Conservation (phyloP, 2,888 invertebrate species). For the Drosophila flavopinicola region DNA sequence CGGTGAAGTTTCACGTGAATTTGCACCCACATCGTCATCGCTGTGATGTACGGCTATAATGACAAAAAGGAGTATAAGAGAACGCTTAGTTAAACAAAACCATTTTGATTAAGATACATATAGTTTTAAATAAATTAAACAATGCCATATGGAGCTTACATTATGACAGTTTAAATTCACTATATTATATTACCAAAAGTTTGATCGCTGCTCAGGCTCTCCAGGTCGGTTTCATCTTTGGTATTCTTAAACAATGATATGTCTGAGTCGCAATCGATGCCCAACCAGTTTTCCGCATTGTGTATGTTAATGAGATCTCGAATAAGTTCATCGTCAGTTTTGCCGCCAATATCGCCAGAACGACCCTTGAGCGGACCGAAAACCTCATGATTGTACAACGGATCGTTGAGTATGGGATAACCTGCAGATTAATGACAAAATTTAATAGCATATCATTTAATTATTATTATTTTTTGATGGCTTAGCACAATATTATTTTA, state of each 20-base stretch:
- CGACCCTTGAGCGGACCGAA: constrained; percentile 97
- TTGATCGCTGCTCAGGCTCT: constrained; percentile 71
- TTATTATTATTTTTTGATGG: no score
- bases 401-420: constrained; percentile 97
- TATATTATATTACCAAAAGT: constrained; percentile 62
- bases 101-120: no score
- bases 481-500: no score
- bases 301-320: constrained; percentile 95
- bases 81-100: no score
- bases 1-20: constrained; percentile 90
- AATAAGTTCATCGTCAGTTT: constrained; percentile 94
- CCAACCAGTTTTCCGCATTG: constrained; percentile 97
- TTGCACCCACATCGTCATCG: constrained; percentile 88
- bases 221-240: constrained; percentile 87
- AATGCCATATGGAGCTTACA: no score
- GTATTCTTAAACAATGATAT: constrained; percentile 91
- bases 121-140: no score
- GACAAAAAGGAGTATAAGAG: no score
- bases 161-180: no score
- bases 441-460: no score
- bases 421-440: no score
- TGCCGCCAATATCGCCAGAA: constrained; percentile 88
- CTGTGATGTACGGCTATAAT: constrained; percentile 81
- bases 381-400: constrained; percentile 97
- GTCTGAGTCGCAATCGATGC: constrained; percentile 94